Conservation (phyloP, 1,140 invertebrate genomes). For the Cardiocondyla obscurior region DNA sequence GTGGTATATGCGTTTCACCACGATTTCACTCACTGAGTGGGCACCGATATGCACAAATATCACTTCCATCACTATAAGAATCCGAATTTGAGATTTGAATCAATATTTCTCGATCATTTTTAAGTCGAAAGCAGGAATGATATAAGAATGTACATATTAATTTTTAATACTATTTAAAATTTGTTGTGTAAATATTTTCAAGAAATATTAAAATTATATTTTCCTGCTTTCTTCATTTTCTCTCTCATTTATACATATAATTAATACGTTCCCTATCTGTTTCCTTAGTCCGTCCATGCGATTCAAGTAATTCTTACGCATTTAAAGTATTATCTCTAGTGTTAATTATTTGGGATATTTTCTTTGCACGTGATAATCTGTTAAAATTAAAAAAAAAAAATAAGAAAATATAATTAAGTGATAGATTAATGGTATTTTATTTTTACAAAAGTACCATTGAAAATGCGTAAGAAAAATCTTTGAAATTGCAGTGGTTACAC, state of each 20-base stretch:
- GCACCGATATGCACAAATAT: background rate
- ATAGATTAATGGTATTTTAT: background rate
- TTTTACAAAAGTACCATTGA: background rate
- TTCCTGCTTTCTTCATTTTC: conserved; percentile 6
- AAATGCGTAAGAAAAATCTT: background rate
- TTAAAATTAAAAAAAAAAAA: background rate
- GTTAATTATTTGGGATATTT: background rate
- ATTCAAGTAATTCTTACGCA: conserved; percentile 11
- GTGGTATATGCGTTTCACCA: conserved; percentile 6
- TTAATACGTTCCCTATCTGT: conserved; percentile 6
- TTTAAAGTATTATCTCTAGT: background rate
- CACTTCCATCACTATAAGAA: background rate
- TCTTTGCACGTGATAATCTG: background rate
- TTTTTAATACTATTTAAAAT: background rate
- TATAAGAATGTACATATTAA: background rate
- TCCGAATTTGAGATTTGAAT: background rate
- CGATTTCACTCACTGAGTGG: background rate
- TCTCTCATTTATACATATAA: background rate
- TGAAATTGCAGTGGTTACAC: background rate
- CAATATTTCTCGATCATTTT: background rate
- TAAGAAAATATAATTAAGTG: background rate
- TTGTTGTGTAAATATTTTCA: background rate
- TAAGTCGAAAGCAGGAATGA: background rate
- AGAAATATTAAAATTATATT: background rate
- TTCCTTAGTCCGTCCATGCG: background rate